Base-by-base conservation (phyloP, 2,888 invertebrate genomes). In the Mayetiola destructor region DNA sequence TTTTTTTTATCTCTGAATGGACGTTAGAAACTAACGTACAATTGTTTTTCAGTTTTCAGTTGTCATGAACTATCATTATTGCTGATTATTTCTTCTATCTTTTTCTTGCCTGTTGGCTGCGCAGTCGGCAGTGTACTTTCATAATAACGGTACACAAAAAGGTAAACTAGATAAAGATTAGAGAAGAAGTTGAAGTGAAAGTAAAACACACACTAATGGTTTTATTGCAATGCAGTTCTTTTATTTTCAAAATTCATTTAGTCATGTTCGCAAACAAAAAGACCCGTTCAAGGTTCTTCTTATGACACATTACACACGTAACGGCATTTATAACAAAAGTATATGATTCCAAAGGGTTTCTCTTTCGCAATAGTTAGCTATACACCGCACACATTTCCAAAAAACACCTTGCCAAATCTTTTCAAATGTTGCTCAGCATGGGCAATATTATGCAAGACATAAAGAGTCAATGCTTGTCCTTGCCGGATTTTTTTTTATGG, bases 171-270 rank as follows among this genome's bases (percentile, higher is more conserved):
- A n/a, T n/a, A n/a, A n/a, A n/a, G n/a, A n/a, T n/a, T n/a, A n/a
- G n/a, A n/a, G n/a, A n/a, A n/a, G 27, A 48, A 48, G 48, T 27
- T 48, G 27, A 48, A 27, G 48, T 48, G 48, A 48, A 48, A 48
- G 48, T 48, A 27, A 27, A 48, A n/a, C n/a, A n/a, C 4, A 16
- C 48, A n/a, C 27, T 48, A 48, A 48, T 48, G 27, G n/a, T 27
- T 48, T 48, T 48, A 48, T 48, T 48, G 48, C 48, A 48, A 6
- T 48, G 27, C 48, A 48, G 48, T 48, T 48, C n/a, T 48, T 16
- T 48, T 48, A 48, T 48, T 16, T 48, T 48, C 48, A n/a, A n/a
- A 48, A n/a, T 39, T 48, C 48, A 27, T n/a, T n/a, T n/a, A n/a
- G n/a, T n/a, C n/a, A n/a, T n/a, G n/a, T n/a, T n/a, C n/a, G n/a